Base-by-base conservation (phyloP, 2,888 invertebrate genomes). In the Pandemis corylana region DNA sequence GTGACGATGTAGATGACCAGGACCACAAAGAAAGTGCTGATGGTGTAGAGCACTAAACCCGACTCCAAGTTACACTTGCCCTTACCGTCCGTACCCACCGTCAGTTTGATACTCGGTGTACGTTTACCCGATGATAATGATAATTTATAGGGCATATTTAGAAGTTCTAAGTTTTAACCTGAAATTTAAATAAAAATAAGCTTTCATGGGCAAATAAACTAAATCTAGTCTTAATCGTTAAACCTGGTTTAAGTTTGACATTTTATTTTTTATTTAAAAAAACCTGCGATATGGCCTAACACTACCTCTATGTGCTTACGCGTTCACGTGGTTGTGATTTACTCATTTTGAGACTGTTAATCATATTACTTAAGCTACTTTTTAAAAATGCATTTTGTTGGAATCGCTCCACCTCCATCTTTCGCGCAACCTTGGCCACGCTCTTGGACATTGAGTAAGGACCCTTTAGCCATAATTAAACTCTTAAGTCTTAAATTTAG, bases 1-100 rank as follows among this genome's bases (percentile, higher is more conserved):
- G 85, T 88, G 28, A 79, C 65, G 13, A 85, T 71, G 77, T 89
- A 90, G 49, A 88, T 51, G 10, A 81, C 78, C 4, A 89, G 51
- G 0, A 89, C 79, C 2, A 88, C 72, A 20, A 89, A 63, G 74
- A 87, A 83, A 0, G 83, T 84, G 7, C 87, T 53, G 13, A 83
- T 69, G 7, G 86, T 87, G 77, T 86, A 89, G 9, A 84, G 64
- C 49, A 86, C 76, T 44, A 84, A 78, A 49, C 76, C 69, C 41
- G 56, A n/a, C 44, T 42, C 15, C 46, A 65, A n/a, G 28, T 41
- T 65, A 36, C 67, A 67, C 10, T 7, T 42, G 42, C 66, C 20
- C 28, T 49, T 4, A 20, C 7, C 1, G 28, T 7, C 49, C 49
- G 65, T 65, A n/a, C 65, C 67, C 36, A 67, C n/a, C n/a, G 41